phyloP scores from a whole-genome alignment of 35 echinoderm and acorn worm genomes.

The Hemicentrotus pulcherrimus region DNA sequence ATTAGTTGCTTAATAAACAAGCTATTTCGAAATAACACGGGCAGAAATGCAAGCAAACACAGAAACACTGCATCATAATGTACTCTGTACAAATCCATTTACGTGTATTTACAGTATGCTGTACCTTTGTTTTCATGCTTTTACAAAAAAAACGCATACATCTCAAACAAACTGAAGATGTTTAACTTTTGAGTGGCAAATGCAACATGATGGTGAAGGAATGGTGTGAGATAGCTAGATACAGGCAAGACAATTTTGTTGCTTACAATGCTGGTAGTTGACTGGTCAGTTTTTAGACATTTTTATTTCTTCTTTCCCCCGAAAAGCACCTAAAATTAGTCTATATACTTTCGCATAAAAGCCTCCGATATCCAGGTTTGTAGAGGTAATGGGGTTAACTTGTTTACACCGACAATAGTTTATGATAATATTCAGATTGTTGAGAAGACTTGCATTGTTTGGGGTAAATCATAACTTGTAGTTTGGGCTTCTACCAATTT shows the following conservation, averaged over 20 bases:
- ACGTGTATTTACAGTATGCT: constrained; percentile 11
- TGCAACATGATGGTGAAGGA: not conserved
- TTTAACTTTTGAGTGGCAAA: not conserved
- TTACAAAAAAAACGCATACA: not conserved
- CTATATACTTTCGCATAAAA: no score
- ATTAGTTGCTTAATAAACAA: not conserved
- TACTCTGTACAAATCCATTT: not conserved
- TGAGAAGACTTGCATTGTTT: no score
- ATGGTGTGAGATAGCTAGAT: not conserved
- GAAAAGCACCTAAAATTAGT: no score
- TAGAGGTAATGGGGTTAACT: no score
- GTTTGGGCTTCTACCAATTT: no score
- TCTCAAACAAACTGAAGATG: not conserved
- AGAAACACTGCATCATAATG: constrained; percentile 2
- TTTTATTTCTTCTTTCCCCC: no score
- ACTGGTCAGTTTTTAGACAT: no score
- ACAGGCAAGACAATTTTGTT: not conserved
- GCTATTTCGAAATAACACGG: not conserved
- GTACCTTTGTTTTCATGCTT: not conserved
- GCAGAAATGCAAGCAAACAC: not conserved
- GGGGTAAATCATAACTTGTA: no score
- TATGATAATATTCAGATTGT: no score
- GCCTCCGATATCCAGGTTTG: no score
- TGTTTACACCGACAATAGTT: no score
- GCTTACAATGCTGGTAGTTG: not conserved